Conservation (phyloP, 2,888 invertebrate species). For the Halocaridina rubra region DNA sequence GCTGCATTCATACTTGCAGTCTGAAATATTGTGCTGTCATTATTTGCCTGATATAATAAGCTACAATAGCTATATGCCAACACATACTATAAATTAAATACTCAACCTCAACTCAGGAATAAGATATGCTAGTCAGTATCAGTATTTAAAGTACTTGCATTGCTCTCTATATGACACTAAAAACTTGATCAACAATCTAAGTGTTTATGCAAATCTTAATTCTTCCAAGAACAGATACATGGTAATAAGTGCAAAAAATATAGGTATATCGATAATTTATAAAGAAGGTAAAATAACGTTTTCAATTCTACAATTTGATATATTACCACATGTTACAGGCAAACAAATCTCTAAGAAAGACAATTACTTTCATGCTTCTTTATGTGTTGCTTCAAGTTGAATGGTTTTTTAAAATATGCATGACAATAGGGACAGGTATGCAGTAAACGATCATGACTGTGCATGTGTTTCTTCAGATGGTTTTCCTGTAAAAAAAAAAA, state of each 20-base stretch:
- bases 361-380: conserved; percentile 63
- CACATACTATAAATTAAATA: background rate
- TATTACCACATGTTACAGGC: too few relatives aligned
- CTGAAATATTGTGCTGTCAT: too few relatives aligned
- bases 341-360: too few relatives aligned
- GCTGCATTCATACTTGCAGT: conserved; percentile 58
- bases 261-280: background rate
- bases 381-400: conserved; percentile 58
- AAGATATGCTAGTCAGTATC: background rate
- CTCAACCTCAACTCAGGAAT: background rate
- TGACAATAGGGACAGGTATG: conserved; percentile 63
- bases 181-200: too few relatives aligned
- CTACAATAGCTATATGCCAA: too few relatives aligned
- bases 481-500: conserved; percentile 47
- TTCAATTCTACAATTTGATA: too few relatives aligned
- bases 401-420: conserved; percentile 61
- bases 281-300: too few relatives aligned
- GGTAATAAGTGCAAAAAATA: background rate
- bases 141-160: background rate
- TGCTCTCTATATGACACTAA: too few relatives aligned
- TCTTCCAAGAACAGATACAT: too few relatives aligned
- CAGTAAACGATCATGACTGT: conserved; percentile 43
- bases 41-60: too few relatives aligned
- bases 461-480: conserved; percentile 58
- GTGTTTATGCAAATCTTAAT: too few relatives aligned